Conservation (phyloP, 2,888 invertebrate genomes). For the Calameuta idolon region DNA sequence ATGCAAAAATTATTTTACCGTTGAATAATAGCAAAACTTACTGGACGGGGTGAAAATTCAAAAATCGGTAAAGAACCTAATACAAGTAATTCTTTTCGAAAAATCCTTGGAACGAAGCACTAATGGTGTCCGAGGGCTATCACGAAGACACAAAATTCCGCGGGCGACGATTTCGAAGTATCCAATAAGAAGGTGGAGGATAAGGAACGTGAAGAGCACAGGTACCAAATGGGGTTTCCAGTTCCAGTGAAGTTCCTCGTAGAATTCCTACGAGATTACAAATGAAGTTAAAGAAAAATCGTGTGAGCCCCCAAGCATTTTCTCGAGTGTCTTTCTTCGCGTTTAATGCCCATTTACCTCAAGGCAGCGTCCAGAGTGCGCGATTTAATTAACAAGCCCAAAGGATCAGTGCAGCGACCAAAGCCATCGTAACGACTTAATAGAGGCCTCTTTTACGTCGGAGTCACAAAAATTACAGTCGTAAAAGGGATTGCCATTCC, state of each 20-base stretch:
- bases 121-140: conserved; percentile 47
- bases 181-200: not conserved
- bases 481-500: not conserved
- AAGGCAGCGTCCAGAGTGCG: not conserved
- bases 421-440: conserved; percentile 34
- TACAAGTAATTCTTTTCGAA: not conserved
- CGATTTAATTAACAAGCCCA: conserved; percentile 11
- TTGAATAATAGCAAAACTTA: not conserved
- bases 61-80: not conserved
- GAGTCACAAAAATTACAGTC: conserved; percentile 9
- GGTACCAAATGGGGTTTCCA: conserved; percentile 6
- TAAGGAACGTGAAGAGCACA: conserved; percentile 9
- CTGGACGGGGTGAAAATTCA: not conserved
- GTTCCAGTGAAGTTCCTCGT: conserved; percentile 21
- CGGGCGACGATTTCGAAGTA: conserved; percentile 22
- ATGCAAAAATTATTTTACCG: too few species aligned
- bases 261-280: conserved; percentile 25
- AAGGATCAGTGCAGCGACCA: conserved; percentile 15
- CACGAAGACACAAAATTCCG: conserved; percentile 36
- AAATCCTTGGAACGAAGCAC: conserved; percentile 1
- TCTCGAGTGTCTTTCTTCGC: not conserved
- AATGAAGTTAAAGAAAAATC: conserved; percentile 6
- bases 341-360: not conserved
- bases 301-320: conserved; percentile 3
- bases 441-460: conserved; percentile 14